phyloP scores from a whole-genome alignment of 2,797 vertebrate genomes.

The Lates japonicus region DNA sequence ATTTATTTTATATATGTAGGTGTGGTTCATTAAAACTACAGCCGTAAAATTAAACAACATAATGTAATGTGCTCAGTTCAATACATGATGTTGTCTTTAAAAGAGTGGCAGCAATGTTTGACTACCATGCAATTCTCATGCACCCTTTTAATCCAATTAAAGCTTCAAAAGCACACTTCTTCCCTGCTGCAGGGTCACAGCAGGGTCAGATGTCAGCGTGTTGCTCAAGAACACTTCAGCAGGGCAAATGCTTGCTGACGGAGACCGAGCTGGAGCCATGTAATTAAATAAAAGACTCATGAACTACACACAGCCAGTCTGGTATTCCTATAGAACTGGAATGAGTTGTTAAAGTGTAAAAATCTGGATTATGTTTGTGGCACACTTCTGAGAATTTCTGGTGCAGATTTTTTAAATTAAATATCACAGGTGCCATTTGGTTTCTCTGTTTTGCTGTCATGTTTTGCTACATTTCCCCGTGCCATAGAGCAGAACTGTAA shows the following conservation, averaged over 20 bases:
- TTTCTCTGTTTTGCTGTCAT: not conserved
- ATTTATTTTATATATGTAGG: no score
- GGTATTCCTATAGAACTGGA: not conserved
- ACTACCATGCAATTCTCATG: constrained; percentile 11
- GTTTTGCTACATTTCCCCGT: constrained; percentile 17
- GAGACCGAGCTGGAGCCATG: not conserved
- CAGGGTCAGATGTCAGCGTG: constrained; percentile 41
- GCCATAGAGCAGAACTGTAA: constrained; percentile 37
- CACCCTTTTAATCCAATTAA: constrained; percentile 9
- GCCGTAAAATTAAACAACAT: not conserved
- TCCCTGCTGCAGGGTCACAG: constrained; percentile 16
- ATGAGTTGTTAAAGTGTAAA: not conserved
- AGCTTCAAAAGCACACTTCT: constrained; percentile 23
- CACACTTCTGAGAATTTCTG: not conserved
- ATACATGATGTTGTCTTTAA: not conserved
- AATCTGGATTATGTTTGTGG: constrained; percentile 23
- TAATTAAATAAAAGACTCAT: constrained; percentile 11
- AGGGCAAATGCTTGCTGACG: not conserved
- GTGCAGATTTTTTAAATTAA: not conserved
- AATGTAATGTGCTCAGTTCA: not conserved
- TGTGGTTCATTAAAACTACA: not conserved
- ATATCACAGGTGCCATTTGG: constrained; percentile 1
- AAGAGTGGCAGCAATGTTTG: not conserved
- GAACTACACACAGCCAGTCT: not conserved
- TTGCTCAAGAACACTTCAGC: constrained; percentile 15